These are phyloP conservation scores for Canis aureus DNA, from an alignment of 2,113 vertebrate genomes.

Conservation along the genomic window DNA sequence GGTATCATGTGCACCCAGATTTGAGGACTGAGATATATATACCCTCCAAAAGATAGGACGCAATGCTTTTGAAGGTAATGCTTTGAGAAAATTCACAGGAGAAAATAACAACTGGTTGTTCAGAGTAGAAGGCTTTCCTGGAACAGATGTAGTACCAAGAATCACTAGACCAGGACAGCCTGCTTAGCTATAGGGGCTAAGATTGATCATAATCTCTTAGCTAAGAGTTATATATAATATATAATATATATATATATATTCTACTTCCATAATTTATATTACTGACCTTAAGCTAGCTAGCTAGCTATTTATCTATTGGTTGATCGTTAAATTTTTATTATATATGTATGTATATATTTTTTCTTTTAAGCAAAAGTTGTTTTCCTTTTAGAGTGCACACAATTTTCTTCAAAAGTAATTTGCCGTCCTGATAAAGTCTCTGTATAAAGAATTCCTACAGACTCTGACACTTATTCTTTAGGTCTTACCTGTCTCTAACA, in stretches of 20 bases:
- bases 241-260: background rate
- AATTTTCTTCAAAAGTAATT: background rate
- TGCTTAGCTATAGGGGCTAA: background rate
- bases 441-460: background rate
- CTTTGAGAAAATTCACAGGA: background rate
- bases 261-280: background rate
- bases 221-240: background rate
- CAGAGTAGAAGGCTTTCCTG: background rate
- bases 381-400: background rate
- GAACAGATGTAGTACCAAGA: background rate
- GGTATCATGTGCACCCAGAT: background rate
- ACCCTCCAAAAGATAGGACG: background rate
- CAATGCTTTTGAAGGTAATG: background rate
- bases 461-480: background rate
- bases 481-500: slow-evolving; percentile 6
- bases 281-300: background rate
- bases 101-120: background rate
- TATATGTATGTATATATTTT: background rate
- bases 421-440: background rate
- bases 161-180: background rate
- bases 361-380: background rate
- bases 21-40: background rate
- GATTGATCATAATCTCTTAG: background rate
- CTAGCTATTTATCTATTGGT: background rate
- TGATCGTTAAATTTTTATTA: background rate